These are phyloP conservation scores for Carassius carassius DNA, from an alignment of 2,113 vertebrate species.

Conservation along the genomic window DNA sequence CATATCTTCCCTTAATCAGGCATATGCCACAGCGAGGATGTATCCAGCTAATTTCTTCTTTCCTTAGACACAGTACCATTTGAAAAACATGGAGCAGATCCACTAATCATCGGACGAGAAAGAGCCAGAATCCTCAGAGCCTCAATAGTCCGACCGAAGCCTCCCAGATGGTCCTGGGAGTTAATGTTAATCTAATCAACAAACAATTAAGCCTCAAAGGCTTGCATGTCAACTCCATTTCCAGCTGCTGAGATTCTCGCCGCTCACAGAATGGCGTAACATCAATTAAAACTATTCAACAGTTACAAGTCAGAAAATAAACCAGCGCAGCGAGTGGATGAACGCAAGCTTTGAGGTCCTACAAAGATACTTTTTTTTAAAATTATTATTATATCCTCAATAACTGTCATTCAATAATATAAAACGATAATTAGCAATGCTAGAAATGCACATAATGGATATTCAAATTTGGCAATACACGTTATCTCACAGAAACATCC, in stretches of 20 bases:
- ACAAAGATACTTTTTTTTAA: conserved; percentile 10
- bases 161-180: conserved; percentile 46
- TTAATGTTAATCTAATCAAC: conserved; percentile 69
- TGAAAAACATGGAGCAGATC: conserved; percentile 46
- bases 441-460: not conserved
- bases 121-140: not conserved
- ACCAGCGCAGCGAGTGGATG: conserved; percentile 9
- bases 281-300: conserved; percentile 58
- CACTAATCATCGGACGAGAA: not conserved
- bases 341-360: conserved; percentile 16
- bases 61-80: conserved; percentile 53
- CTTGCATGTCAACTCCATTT: conserved; percentile 53
- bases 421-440: not conserved
- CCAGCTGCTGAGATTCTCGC: conserved; percentile 56
- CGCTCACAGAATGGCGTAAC: conserved; percentile 49
- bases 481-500: conserved; percentile 18
- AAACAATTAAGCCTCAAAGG: conserved; percentile 70
- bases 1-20: conserved; percentile 44
- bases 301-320: conserved; percentile 37
- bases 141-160: conserved; percentile 45
- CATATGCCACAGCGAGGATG: conserved; percentile 58
- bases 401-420: not conserved
- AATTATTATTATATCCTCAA: not conserved
- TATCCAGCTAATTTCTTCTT: conserved; percentile 59
- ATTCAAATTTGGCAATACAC: not conserved